These are phyloP conservation scores for Gambusia yucatana DNA, from an alignment of 2,797 vertebrate genomes.

Conservation along the genomic window DNA sequence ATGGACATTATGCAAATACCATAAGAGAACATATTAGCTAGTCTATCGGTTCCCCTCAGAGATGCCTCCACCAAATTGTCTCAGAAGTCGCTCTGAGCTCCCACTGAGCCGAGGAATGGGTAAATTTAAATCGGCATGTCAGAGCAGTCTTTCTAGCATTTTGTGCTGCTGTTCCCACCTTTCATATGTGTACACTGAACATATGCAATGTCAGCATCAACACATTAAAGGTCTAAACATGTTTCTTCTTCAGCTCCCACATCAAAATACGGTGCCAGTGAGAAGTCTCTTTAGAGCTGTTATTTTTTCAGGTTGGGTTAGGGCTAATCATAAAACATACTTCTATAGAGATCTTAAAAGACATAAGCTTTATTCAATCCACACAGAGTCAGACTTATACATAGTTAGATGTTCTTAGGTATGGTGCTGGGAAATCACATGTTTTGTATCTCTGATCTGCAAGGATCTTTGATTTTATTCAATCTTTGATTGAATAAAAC, in stretches of 20 bases:
- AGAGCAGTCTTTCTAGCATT: conserved; percentile 60
- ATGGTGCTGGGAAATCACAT: not conserved
- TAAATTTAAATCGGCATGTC: conserved; percentile 76
- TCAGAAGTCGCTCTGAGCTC: conserved; percentile 78
- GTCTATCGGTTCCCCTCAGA: conserved; percentile 79
- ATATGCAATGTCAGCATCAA: conserved; percentile 22
- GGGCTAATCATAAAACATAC: not conserved
- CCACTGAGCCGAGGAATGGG: conserved; percentile 73
- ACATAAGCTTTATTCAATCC: not conserved
- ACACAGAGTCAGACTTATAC: not conserved
- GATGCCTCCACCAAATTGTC: conserved; percentile 78
- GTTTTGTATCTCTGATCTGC: not conserved
- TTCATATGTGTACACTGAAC: conserved; percentile 37
- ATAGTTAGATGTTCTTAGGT: not conserved
- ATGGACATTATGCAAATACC: conserved; percentile 84
- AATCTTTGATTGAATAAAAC: no score
- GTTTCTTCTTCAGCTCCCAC: conserved; percentile 30
- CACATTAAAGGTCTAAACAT: conserved; percentile 35
- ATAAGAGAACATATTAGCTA: conserved; percentile 82
- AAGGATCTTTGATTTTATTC: not conserved
- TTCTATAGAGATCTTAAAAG: not conserved
- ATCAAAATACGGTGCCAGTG: conserved; percentile 13
- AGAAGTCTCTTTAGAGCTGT: not conserved
- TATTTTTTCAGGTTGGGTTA: not conserved
- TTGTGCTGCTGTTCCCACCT: conserved; percentile 39